Evolutionary conservation across 1,140 invertebrate genomes (phyloP).

Genomic region (Trichoplusia ni): DNA sequence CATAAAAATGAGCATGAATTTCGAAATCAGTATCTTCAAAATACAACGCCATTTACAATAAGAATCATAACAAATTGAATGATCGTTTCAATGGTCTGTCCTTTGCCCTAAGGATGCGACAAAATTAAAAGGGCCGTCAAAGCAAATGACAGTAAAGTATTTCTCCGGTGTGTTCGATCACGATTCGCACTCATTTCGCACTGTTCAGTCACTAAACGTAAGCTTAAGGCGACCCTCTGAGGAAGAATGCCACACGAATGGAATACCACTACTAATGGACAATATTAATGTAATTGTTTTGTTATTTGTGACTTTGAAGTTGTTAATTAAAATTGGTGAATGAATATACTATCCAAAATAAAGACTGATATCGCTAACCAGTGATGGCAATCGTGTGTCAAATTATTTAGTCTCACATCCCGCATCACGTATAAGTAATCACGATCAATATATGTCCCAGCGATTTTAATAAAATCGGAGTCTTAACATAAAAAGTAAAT

Average conservation of each 20-base stretch:
- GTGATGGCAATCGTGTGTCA: too few relatives aligned
- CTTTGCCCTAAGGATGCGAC: conserved; percentile 33
- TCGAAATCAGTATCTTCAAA: too few relatives aligned
- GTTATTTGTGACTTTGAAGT: background rate
- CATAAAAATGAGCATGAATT: too few relatives aligned
- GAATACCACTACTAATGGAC: background rate
- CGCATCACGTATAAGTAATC: too few relatives aligned
- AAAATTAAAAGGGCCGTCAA: conserved; percentile 41
- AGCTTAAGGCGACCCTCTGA: conserved; percentile 37
- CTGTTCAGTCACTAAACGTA: conserved; percentile 39
- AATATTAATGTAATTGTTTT: background rate
- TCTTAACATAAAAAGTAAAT: background rate
- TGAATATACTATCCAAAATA: too few relatives aligned
- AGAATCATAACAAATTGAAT: background rate
- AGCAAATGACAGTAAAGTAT: conserved; percentile 47
- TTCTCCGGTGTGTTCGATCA: conserved; percentile 42
- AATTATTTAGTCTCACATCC: too few relatives aligned
- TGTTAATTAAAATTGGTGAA: too few relatives aligned
- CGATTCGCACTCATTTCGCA: conserved; percentile 36
- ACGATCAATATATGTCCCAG: background rate
- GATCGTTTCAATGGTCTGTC: conserved; percentile 14
- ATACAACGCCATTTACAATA: background rate
- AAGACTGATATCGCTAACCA: too few relatives aligned
- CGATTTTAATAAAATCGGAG: background rate
- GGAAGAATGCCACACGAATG: conserved; percentile 40